These are phyloP conservation scores for Origma solitaria DNA, from an alignment of 2,113 vertebrate genomes.

Conservation along the genomic window DNA sequence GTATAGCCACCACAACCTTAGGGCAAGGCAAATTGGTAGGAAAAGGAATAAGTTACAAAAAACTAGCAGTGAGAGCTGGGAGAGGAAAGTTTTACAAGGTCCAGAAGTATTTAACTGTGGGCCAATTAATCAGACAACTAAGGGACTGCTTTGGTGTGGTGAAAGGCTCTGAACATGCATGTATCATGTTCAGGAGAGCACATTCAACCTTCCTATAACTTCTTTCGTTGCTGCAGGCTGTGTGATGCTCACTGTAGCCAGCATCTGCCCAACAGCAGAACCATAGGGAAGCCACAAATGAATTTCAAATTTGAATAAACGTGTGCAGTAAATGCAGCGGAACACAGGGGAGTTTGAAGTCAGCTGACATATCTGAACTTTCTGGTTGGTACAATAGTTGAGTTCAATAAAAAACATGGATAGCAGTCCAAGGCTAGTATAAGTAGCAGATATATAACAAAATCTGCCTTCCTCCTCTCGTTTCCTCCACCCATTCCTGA, in stretches of 20 bases:
- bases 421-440: not conserved
- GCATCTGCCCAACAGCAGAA: not conserved
- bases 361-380: not conserved
- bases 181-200: not conserved
- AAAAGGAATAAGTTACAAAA: not conserved
- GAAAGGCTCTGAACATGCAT: not conserved
- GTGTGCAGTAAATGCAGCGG: not conserved
- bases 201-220: not conserved
- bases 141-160: not conserved
- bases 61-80: not conserved
- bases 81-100: not conserved
- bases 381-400: not conserved
- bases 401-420: not conserved
- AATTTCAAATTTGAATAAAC: not conserved
- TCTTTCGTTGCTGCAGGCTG: not conserved
- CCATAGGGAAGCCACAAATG: not conserved
- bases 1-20: not conserved
- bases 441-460: not conserved
- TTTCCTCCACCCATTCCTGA: not conserved
- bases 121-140: not conserved
- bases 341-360: not conserved
- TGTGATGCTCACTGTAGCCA: not conserved
- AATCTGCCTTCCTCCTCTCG: not conserved
- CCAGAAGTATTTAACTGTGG: not conserved
- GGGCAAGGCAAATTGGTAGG: not conserved